Base-by-base conservation (phyloP, 2,113 vertebrate species). In the Brachyhypopomus occidentalis region DNA sequence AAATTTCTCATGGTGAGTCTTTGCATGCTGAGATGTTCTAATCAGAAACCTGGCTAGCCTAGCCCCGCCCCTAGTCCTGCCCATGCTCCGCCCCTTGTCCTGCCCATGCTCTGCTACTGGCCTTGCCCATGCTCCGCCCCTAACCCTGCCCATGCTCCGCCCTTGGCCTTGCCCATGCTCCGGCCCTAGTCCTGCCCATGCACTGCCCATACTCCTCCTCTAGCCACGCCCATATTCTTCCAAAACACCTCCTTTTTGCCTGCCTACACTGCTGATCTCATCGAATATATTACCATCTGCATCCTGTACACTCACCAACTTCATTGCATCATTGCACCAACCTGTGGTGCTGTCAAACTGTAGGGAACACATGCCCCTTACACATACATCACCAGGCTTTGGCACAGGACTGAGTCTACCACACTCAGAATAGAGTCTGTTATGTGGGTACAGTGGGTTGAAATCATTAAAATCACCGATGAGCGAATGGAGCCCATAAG, bases 181-280 rank as follows among this genome's bases (percentile, higher is more conserved):
- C 30, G 30, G 2, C 30, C 30, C 30, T 30, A 30, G 30, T 30
- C 30, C 3, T 30, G 1, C 30, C 30, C 30, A 30, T 30, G 30
- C 30, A 30, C 30, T 30, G 30, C 30, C n/a, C n/a, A 38, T 38
- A 38, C 7, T 38, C 38, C 7, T 38, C 38, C 3, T 4, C 41
- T 48, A 48, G 41, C 41, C 41, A 4, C 41, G 41, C 41, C 41
- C 41, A 48, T 9, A 48, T 9, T 9, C 4, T 1, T 48, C 9
- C 41, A 9, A 38, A 38, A 17, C 30, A 27, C 19, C 34, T n/a
- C 34, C 30, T 8, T 38, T 69, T 69, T 36, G 63, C 2, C 27
- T 7, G 64, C 17, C 30, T 67, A 38, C 66, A 41, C 66, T 70
- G 66, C 19, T 59, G 30, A 71, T 34, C 64, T 69, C 27, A 58